Evolutionary conservation across 1,140 invertebrate species (phyloP).

Genomic region (Bombus sylvicola): DNA sequence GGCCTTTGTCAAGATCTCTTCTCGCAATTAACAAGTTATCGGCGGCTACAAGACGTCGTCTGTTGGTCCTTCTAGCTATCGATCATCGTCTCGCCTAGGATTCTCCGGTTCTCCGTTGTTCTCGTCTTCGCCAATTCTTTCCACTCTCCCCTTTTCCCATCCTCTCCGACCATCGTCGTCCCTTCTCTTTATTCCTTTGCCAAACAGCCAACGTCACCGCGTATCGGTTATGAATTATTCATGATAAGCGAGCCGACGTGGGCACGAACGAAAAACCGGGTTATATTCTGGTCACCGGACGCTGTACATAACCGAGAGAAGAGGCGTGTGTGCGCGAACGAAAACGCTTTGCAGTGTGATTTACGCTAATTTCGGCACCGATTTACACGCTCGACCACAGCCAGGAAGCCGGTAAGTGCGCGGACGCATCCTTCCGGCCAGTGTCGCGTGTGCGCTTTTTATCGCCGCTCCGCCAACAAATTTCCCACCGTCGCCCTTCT

Average conservation of each 20-base stretch:
- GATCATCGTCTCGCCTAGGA: slow-evolving; percentile 26
- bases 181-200: slow-evolving; percentile 55
- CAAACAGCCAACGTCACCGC: slow-evolving; percentile 52
- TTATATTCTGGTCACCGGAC: slow-evolving; percentile 61
- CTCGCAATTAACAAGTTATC: slow-evolving; percentile 64
- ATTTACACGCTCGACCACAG: slow-evolving; percentile 52
- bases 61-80: slow-evolving; percentile 39
- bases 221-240: slow-evolving; percentile 71
- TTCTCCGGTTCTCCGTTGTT: neutral
- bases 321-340: slow-evolving; percentile 31
- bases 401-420: slow-evolving; percentile 59
- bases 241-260: slow-evolving; percentile 52
- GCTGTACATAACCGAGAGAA: slow-evolving; percentile 53
- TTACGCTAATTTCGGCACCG: slow-evolving; percentile 68
- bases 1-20: slow-evolving; percentile 41
- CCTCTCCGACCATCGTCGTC: neutral
- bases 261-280: slow-evolving; percentile 55
- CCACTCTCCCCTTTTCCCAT: neutral
- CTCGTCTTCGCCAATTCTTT: neutral
- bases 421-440: slow-evolving; percentile 63
- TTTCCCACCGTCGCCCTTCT: neutral
- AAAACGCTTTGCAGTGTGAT: slow-evolving; percentile 62
- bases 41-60: slow-evolving; percentile 47
- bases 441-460: slow-evolving; percentile 59
- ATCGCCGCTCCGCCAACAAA: slow-evolving; percentile 36